Evolutionary conservation across 2,113 vertebrate species (phyloP).

Genomic region (Ia io): DNA sequence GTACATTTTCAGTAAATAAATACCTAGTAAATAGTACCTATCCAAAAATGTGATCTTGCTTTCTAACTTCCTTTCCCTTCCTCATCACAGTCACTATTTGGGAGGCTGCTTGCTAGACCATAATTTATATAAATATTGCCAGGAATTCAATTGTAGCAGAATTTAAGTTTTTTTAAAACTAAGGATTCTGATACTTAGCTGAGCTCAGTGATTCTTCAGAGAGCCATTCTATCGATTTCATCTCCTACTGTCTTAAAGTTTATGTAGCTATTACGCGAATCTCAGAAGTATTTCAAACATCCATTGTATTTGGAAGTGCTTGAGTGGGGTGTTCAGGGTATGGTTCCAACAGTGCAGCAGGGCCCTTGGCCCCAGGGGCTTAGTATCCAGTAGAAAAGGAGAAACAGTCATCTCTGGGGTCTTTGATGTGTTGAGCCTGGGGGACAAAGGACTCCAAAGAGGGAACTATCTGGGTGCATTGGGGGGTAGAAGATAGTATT

Average conservation of each 20-base stretch:
- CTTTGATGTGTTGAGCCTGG: accelerated
- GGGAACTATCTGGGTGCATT: background rate
- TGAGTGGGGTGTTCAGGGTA: background rate
- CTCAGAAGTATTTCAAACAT: background rate
- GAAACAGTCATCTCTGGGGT: background rate
- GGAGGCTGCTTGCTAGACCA: background rate
- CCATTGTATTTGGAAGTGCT: background rate
- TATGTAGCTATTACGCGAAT: background rate
- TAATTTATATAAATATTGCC: background rate
- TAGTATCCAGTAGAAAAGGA: background rate
- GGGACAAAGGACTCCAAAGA: background rate
- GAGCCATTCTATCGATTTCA: background rate
- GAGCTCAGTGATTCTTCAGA: background rate
- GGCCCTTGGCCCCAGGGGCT: background rate
- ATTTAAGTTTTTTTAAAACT: background rate
- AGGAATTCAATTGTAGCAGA: background rate
- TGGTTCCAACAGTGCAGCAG: background rate
- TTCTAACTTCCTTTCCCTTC: background rate
- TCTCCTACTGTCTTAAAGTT: background rate
- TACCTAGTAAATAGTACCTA: background rate
- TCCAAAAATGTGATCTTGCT: background rate
- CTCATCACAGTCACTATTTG: background rate
- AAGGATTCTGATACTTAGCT: background rate
- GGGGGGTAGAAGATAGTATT: accelerated
- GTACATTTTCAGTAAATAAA: background rate